These are phyloP conservation scores for Tineola bisselliella DNA, from an alignment of 2,888 invertebrate genomes.

Conservation along the genomic window DNA sequence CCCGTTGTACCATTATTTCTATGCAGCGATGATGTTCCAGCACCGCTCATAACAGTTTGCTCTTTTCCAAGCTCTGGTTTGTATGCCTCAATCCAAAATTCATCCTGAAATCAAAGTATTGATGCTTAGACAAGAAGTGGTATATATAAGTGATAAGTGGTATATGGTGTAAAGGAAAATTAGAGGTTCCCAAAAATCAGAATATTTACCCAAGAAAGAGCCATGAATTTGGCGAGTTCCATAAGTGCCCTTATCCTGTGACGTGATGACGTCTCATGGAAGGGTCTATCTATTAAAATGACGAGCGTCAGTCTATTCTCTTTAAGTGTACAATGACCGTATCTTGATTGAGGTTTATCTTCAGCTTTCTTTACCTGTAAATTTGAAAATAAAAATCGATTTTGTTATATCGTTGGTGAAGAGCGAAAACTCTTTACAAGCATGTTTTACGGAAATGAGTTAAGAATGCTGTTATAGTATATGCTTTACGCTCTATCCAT, in stretches of 20 bases:
- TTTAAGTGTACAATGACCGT: slow-evolving; percentile 41
- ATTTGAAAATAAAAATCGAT: no score
- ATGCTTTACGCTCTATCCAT: no score
- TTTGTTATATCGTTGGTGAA: no score
- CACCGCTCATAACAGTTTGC: slow-evolving; percentile 43
- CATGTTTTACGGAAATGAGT: no score
- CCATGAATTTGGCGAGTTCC: slow-evolving; percentile 77
- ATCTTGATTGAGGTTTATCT: slow-evolving; percentile 55
- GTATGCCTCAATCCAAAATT: slow-evolving; percentile 59
- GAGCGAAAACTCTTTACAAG: no score
- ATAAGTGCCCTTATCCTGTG: slow-evolving; percentile 74
- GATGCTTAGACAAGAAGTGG: no score
- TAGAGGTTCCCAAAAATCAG: neutral
- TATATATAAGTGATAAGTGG: no score
- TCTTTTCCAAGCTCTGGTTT: slow-evolving; percentile 36
- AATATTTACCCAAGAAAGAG: slow-evolving; percentile 71
- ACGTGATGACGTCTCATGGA: slow-evolving; percentile 70
- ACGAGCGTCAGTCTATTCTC: slow-evolving; percentile 68
- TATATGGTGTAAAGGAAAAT: no score
- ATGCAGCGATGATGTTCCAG: slow-evolving; percentile 38
- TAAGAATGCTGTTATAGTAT: no score
- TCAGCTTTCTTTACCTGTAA: slow-evolving; percentile 52
- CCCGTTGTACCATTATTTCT: slow-evolving; percentile 50
- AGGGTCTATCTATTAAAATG: slow-evolving; percentile 74
- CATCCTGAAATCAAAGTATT: slow-evolving; percentile 39